Conservation (phyloP, 1,140 invertebrate species). For the Zaprionus nigranus region DNA sequence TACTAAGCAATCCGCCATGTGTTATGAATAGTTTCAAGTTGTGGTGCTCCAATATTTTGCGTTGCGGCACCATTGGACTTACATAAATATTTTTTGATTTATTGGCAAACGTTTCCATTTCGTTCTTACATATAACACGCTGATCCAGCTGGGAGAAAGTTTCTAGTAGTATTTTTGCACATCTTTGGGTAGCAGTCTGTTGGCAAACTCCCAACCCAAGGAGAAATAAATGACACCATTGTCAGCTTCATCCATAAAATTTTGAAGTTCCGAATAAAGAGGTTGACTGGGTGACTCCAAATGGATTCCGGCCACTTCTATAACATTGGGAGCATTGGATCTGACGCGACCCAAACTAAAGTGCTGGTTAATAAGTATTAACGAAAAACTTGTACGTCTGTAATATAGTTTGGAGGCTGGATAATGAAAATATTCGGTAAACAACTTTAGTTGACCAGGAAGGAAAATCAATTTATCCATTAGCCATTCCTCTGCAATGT, state of each 20-base stretch:
- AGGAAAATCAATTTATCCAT: slow-evolving; percentile 30
- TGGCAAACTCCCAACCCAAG: slow-evolving; percentile 86
- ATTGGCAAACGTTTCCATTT: slow-evolving; percentile 71
- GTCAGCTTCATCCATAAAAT: slow-evolving; percentile 86
- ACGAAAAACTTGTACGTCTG: slow-evolving; percentile 32
- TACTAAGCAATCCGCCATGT: slow-evolving; percentile 50
- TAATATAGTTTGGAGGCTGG: slow-evolving; percentile 27
- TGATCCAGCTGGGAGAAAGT: slow-evolving; percentile 61
- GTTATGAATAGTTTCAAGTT: slow-evolving; percentile 51
- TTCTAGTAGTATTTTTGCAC: slow-evolving; percentile 71
- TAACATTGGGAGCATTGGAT: slow-evolving; percentile 64
- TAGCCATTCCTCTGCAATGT: slow-evolving; percentile 49
- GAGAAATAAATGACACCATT: slow-evolving; percentile 87
- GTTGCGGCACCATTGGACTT: slow-evolving; percentile 85
- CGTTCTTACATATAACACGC: slow-evolving; percentile 86
- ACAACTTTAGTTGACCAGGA: slow-evolving; percentile 65
- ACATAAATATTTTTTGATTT: slow-evolving; percentile 87
- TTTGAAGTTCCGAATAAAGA: slow-evolving; percentile 76
- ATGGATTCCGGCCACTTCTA: slow-evolving; percentile 86
- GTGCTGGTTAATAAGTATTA: slow-evolving; percentile 68
- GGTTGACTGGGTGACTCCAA: slow-evolving; percentile 75
- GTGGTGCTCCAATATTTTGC: slow-evolving; percentile 82
- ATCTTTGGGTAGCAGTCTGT: slow-evolving; percentile 84
- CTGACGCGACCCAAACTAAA: slow-evolving; percentile 59
- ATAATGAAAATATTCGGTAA: slow-evolving; percentile 63